Base-by-base conservation (phyloP, 2,888 invertebrate genomes). In the Hydriomena furcata region DNA sequence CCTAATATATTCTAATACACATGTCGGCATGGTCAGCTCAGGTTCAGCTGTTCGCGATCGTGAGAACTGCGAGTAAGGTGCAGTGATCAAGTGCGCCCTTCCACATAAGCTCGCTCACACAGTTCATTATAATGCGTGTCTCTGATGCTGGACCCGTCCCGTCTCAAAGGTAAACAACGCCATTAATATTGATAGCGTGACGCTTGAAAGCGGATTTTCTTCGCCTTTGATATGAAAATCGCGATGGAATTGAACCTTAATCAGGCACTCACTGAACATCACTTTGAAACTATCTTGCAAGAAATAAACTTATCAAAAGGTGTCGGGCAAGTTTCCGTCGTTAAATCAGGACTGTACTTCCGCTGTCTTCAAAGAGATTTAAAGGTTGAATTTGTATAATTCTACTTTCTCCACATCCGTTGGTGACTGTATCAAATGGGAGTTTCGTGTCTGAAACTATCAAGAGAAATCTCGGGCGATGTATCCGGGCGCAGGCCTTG, bases 161-260 rank as follows among this genome's bases (percentile, higher is more conserved):
- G 68, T 71, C 78, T 84, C 84, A 87, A 87, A 85, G 79, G 82
- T 82, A 85, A 85, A 87, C 83, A 86, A 82, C 80, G 72, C 73
- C 81, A 85, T 89, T 84, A 89, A 87, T 87, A 88, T 87, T 87
- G 86, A 89, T 86, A 78, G 75, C 77, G 73, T 82, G 82, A 79
- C 74, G 70, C 81, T 84, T 80, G 79, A 82, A 80, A 73, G 71
- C 65, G 71, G 25, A 79, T 79, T 78, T 82, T 80, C 73, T 65
- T 69, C 21, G 47, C 74, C 78, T 82, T 79, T 82, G 80, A 81
- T 68, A 76, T 73, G 65, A 74, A 74, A 76, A 73, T 66, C 64
- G 66, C 68, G 69, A 68, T 68, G 57, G 54, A 51, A 52, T 49
- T 50, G 45, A 44, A 53, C 52, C 48, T 31, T 43, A 34, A 44